Evolutionary conservation across 2,888 invertebrate genomes (phyloP).

Genomic region (Seladonia tumulorum): DNA sequence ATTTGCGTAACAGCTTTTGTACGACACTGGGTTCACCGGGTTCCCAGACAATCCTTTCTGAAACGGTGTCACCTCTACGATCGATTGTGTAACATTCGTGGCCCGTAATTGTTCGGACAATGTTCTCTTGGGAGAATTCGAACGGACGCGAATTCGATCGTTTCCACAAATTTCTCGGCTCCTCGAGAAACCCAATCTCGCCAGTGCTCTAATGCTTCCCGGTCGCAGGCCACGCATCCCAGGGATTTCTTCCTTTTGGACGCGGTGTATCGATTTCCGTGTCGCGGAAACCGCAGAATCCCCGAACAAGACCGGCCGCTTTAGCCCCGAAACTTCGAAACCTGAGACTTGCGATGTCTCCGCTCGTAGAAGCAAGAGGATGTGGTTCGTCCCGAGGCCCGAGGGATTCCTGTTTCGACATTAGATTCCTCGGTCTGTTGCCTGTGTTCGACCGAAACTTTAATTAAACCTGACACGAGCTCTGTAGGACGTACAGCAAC

Average conservation of each 20-base stretch:
- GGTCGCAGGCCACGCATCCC: slow-evolving; percentile 27
- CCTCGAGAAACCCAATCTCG: slow-evolving; percentile 55
- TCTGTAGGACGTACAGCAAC: not conserved
- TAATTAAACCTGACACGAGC: not conserved
- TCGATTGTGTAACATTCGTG: not conserved
- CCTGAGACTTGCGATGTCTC: slow-evolving; percentile 36
- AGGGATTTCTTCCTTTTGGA: slow-evolving; percentile 53
- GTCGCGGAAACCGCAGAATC: slow-evolving; percentile 61
- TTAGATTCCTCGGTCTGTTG: not conserved
- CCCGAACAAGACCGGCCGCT: slow-evolving; percentile 40
- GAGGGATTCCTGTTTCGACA: not conserved
- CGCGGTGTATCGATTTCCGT: slow-evolving; percentile 57
- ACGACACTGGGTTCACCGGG: not conserved
- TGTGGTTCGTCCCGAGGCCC: not conserved
- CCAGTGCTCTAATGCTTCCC: slow-evolving; percentile 49
- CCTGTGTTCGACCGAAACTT: not conserved
- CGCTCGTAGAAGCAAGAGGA: slow-evolving; percentile 31
- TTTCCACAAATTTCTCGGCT: slow-evolving; percentile 19
- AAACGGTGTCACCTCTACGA: too few relatives aligned
- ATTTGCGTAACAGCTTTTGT: not conserved
- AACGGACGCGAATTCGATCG: not conserved
- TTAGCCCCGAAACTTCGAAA: slow-evolving; percentile 53
- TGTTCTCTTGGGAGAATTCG: not conserved
- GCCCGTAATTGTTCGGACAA: not conserved
- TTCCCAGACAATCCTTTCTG: not conserved